Evolutionary conservation across 2,888 invertebrate genomes (phyloP).

Genomic region (Hermodice carunculata): DNA sequence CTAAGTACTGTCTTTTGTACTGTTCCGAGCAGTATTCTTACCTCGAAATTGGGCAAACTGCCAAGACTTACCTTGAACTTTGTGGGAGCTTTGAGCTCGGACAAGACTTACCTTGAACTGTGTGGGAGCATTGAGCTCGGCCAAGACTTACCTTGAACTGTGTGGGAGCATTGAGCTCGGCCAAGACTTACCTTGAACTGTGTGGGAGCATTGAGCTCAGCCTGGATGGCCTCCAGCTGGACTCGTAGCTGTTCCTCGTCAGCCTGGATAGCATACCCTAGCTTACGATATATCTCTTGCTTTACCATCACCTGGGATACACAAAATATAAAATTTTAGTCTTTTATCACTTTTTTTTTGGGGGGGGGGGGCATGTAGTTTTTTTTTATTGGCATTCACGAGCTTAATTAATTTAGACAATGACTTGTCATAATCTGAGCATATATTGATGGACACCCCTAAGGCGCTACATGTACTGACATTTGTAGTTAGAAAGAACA

Average conservation of each 20-base stretch:
- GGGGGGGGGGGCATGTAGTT: too few relatives aligned
- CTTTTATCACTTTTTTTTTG: too few relatives aligned
- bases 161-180: neutral
- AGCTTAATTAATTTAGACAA: too few relatives aligned
- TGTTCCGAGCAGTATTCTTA: too few relatives aligned
- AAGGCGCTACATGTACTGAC: too few relatives aligned
- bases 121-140: slow-evolving; percentile 90
- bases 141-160: slow-evolving; percentile 80
- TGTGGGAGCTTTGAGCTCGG: slow-evolving; percentile 91
- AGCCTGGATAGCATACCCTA: slow-evolving; percentile 86
- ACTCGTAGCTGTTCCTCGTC: slow-evolving; percentile 92
- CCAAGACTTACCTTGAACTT: slow-evolving; percentile 90
- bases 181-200: slow-evolving; percentile 83
- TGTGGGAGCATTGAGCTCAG: slow-evolving; percentile 90
- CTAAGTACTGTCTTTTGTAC: too few relatives aligned
- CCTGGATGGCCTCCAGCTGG: slow-evolving; percentile 86
- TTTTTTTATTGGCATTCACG: too few relatives aligned
- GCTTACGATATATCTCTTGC: slow-evolving; percentile 89
- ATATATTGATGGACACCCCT: too few relatives aligned
- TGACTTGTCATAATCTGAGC: too few relatives aligned
- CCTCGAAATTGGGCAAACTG: too few relatives aligned
- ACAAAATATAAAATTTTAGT: too few relatives aligned
- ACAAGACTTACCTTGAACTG: slow-evolving; percentile 90
- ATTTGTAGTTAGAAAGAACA: too few relatives aligned
- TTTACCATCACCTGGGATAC: slow-evolving; percentile 81